These are phyloP conservation scores for Deroplatys truncata DNA, from an alignment of 2,888 invertebrate species.

Conservation along the genomic window DNA sequence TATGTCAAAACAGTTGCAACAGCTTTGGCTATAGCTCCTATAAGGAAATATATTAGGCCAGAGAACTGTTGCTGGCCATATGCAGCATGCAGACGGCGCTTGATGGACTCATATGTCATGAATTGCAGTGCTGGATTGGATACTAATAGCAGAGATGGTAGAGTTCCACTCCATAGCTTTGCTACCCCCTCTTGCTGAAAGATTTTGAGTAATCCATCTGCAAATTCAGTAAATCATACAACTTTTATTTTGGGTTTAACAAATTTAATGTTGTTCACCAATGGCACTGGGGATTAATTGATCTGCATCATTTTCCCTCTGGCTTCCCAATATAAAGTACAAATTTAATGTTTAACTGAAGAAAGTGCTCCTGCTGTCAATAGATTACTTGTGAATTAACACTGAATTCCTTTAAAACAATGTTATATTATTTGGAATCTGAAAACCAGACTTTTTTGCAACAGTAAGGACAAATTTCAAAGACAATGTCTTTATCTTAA, in stretches of 20 bases:
- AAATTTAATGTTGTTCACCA: no score
- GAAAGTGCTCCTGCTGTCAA: neutral
- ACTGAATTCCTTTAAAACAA: neutral
- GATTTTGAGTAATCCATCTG: slow-evolving; percentile 46
- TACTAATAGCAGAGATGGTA: slow-evolving; percentile 80
- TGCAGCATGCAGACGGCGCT: slow-evolving; percentile 59
- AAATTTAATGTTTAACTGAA: neutral
- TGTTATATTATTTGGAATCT: neutral
- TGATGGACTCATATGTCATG: slow-evolving; percentile 84
- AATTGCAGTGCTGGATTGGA: slow-evolving; percentile 90
- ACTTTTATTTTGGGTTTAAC: neutral
- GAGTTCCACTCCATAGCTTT: slow-evolving; percentile 78
- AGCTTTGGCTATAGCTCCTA: slow-evolving; percentile 83
- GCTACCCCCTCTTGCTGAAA: slow-evolving; percentile 67
- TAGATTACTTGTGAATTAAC: no score
- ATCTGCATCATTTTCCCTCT: no score
- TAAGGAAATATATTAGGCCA: slow-evolving; percentile 60
- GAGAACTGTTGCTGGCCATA: slow-evolving; percentile 49
- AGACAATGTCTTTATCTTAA: no score
- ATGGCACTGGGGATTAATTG: no score
- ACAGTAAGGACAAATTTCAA: neutral
- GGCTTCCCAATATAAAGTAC: no score
- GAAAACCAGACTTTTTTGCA: neutral
- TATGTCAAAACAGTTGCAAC: slow-evolving; percentile 85
- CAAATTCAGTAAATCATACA: neutral